Percentiles rank a stretch among this genome's conserved stretches.
phyloP scores from a whole-genome alignment of 1,140 invertebrate species.

The Choristoneura fumiferana region DNA sequence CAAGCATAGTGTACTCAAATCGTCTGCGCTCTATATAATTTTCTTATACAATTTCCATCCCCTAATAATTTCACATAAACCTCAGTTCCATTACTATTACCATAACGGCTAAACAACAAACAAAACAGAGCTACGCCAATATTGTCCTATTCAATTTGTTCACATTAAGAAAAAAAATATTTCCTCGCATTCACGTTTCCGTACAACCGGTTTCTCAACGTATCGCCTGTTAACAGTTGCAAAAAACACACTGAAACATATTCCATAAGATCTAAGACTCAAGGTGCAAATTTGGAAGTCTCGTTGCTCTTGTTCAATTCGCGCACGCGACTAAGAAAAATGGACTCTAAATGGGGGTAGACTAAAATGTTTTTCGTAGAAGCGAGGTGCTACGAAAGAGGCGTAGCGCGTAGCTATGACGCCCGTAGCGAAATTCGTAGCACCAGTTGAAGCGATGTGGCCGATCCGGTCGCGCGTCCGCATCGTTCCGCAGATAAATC shows the following conservation, averaged over 20 bases:
- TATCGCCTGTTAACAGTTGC: neutral
- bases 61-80: neutral
- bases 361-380: neutral
- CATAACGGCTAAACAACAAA: neutral
- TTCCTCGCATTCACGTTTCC: neutral
- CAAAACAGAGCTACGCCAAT: neutral
- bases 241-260: neutral
- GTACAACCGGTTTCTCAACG: neutral
- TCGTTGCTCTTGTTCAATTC: too few relatives aligned
- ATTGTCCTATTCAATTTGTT: neutral
- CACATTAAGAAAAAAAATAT: conserved; percentile 11
- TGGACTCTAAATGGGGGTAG: too few relatives aligned
- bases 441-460: conserved; percentile 22
- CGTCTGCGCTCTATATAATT: too few relatives aligned
- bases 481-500: conserved; percentile 25
- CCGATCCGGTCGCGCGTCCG: conserved; percentile 22
- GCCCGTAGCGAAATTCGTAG: conserved; percentile 15
- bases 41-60: too few relatives aligned
- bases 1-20: neutral
- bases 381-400: neutral
- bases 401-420: conserved; percentile 23
- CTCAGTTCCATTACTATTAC: neutral
- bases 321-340: too few relatives aligned
- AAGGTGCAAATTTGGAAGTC: neutral
- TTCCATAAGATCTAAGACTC: neutral